Conservation (phyloP, 2,797 vertebrate species). For the Podarcis lilfordi region DNA sequence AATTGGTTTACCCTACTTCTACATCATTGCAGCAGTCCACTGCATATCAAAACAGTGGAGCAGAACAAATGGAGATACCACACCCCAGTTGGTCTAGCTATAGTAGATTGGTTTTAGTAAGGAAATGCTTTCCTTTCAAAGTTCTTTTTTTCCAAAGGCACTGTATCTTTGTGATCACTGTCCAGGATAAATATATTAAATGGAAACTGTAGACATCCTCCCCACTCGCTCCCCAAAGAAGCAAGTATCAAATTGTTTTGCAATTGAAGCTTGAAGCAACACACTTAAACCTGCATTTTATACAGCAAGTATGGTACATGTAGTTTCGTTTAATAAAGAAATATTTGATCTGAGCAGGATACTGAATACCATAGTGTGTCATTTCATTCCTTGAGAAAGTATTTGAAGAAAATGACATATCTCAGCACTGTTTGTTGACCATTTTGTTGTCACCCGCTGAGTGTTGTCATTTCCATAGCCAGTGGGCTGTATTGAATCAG, state of each 20-base stretch:
- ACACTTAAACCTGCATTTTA: slow-evolving; percentile 66
- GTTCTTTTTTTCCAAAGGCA: slow-evolving; percentile 28
- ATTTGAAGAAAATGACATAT: slow-evolving; percentile 80
- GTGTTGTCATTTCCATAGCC: slow-evolving; percentile 81
- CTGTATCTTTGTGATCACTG: slow-evolving; percentile 12
- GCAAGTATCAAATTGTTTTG: slow-evolving; percentile 68
- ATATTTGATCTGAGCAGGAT: slow-evolving; percentile 75
- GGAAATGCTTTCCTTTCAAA: slow-evolving; percentile 56
- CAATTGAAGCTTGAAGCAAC: slow-evolving; percentile 59
- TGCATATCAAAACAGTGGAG: background rate
- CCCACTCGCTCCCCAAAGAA: slow-evolving; percentile 13
- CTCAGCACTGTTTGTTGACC: slow-evolving; percentile 79
- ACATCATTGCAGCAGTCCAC: background rate
- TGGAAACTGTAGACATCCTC: slow-evolving; percentile 17
- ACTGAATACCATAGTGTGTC: slow-evolving; percentile 70
- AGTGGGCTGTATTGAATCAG: slow-evolving; percentile 79
- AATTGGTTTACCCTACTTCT: background rate
- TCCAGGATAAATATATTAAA: slow-evolving; percentile 52
- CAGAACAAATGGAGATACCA: background rate
- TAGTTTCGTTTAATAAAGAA: slow-evolving; percentile 79
- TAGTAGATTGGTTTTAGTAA: slow-evolving; percentile 35
- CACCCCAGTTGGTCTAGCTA: slow-evolving; percentile 42
- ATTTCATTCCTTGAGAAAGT: slow-evolving; percentile 77
- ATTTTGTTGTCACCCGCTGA: slow-evolving; percentile 81
- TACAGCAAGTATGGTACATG: slow-evolving; percentile 54